Base-by-base conservation (phyloP, 2,113 vertebrate species). In the Zosterops japonicus region DNA sequence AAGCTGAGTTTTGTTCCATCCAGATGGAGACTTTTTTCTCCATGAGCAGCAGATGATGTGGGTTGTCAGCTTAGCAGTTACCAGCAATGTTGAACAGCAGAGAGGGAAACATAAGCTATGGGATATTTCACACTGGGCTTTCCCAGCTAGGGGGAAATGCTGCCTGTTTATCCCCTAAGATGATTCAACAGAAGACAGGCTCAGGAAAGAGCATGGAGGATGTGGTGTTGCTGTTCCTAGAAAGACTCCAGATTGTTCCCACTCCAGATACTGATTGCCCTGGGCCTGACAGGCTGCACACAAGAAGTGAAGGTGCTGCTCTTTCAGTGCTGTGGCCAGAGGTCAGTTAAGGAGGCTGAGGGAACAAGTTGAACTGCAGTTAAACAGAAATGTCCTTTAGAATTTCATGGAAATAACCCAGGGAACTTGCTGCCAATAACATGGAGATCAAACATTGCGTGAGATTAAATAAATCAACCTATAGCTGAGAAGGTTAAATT, bases 401-500 rank as follows among this genome's bases (percentile, higher is more conserved):
- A 83, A 68, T 86, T 85, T 63, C n/a, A 29, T 63, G 69, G 76
- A 59, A 79, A 75, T 83, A 70, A 88, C 85, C 69, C 35, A 36
- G 41, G 71, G 71, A 77, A 7, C 64, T 92, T 64, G 71, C 68
- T 94, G 78, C 85, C 64, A 92, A 23, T 83, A 56, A n/a, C 46
- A 41, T 0, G 2, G 60, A 92, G 88, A 88, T 95, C 88, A 96
- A 95, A 94, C 60, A 33, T 91, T 81, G 90, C 0, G 0, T 89
- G 87, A 93, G 85, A 93, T 96, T 87, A 94, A 94, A 93, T 72
- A 87, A 95, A 93, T 95, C 93, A 90, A 95, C 79, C 83, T 90
- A 57, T 86, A 63, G 76, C 20, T 79, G 83, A 95, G 94, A 95
- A 92, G 92, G 93, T 95, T 96, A 92, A 93, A 91, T 95, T 82